A percentile compares a stretch with the other conserved stretches of the same genome.
These are phyloP conservation scores for Ornithoptera priamus DNA, from an alignment of 2,888 invertebrate genomes.

Conservation along the genomic window DNA sequence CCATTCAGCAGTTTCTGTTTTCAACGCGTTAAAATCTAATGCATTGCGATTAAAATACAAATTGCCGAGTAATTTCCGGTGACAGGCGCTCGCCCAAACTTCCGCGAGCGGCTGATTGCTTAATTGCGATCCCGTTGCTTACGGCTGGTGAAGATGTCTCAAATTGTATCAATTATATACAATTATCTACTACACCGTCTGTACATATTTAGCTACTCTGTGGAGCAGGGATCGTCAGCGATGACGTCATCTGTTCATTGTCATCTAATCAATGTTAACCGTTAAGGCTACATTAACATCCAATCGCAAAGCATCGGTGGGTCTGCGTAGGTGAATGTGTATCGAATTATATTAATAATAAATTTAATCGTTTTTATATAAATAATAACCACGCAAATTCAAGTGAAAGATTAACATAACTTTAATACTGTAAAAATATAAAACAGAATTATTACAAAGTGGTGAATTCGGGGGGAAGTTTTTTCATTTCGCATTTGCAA, in stretches of 20 bases:
- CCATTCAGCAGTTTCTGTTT: not conserved
- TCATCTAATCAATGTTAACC: no score
- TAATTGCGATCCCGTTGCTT: slow-evolving; percentile 11
- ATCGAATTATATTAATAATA: no score
- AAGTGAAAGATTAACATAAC: no score
- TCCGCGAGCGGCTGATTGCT: slow-evolving; percentile 14
- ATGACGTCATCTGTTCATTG: no score
- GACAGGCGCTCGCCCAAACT: slow-evolving; percentile 11
- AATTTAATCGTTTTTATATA: no score
- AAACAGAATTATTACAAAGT: slow-evolving; percentile 13
- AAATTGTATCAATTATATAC: slow-evolving; percentile 12
- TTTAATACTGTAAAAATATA: not conserved
- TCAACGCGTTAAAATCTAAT: slow-evolving; percentile 8
- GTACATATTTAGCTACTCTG: no score
- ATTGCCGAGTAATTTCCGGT: slow-evolving; percentile 17
- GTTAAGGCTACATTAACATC: no score
- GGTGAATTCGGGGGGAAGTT: slow-evolving; percentile 23
- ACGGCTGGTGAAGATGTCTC: slow-evolving; percentile 14
- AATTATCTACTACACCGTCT: no score
- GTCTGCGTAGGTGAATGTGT: no score
- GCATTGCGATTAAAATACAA: slow-evolving; percentile 22
- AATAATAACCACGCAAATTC: no score
- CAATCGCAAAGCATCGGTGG: no score
- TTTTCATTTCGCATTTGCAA: slow-evolving; percentile 30
- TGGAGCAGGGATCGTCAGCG: no score